Base-by-base conservation (phyloP, 2,113 vertebrate genomes). In the Lycaon pictus region DNA sequence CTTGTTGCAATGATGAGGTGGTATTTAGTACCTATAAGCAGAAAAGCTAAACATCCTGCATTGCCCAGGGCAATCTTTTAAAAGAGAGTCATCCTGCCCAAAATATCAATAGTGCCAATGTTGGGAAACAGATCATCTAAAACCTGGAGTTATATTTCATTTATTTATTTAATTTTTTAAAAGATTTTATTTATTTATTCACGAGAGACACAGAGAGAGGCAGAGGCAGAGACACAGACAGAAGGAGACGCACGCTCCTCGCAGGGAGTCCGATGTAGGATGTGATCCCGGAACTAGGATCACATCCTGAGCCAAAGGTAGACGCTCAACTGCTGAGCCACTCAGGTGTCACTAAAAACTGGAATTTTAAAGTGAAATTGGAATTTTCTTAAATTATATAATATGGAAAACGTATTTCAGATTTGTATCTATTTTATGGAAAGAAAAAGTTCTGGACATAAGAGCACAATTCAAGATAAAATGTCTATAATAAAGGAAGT, bases 391-490 rank as follows among this genome's bases (percentile, higher is more conserved):
- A 62, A 83, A 81, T 69, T 74, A 55, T 60, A 67, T 32, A 93
- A 65, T 65, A 48, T n/a, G 63, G 29, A 56, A 11, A 69, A 4
- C 35, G 15, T 74, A 63, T 82, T 16, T 72, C 60, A 88, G 53
- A 58, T 96, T 83, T 89, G 11, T 90, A 23, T 72, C n/a, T 91
- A 82, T 67, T 90, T 96, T 63, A 63, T 79, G 88, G 81, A 90
- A 96, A 77, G 11, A 80, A 96, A 80, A 96, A 67, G 5, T 56
- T 53, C 25, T 74, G 5, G 6, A 86, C 79, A 13, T 90, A 72
- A 92, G 69, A 90, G 53, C 56, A 69, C 37, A 81, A 25, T 48
- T 95, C n/a, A 90, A 63, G 43, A 95, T 76, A 81, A 90, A 96
- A 83, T 89, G 20, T 88, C 77, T 67, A 37, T 65, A 63, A 89